phyloP scores from a whole-genome alignment of 2,113 vertebrate species.

The Leucopsar rothschildi region DNA sequence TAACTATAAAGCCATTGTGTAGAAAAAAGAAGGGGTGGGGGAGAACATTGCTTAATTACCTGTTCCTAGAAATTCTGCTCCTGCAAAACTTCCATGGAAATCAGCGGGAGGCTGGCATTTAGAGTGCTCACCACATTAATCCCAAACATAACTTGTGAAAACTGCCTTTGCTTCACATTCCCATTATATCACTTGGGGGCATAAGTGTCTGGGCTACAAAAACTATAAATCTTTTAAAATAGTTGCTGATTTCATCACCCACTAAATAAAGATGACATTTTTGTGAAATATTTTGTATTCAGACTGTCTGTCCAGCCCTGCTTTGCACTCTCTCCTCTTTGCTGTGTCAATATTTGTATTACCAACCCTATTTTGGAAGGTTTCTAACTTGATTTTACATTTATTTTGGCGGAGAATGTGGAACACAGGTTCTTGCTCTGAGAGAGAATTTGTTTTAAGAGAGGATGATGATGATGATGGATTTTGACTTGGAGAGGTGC shows the following conservation, averaged over 20 bases:
- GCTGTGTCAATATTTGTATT: constrained; percentile 68
- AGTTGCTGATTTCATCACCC: constrained; percentile 17
- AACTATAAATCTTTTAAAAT: constrained; percentile 32
- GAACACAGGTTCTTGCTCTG: constrained; percentile 13
- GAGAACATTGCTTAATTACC: neutral
- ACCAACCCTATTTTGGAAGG: constrained; percentile 58
- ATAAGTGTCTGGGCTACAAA: constrained; percentile 12
- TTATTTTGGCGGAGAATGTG: constrained; percentile 59
- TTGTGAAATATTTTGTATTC: constrained; percentile 36
- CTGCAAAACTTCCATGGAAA: neutral
- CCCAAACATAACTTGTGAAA: neutral
- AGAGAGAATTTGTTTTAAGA: constrained; percentile 36
- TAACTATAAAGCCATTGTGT: neutral
- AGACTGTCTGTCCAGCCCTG: constrained; percentile 38
- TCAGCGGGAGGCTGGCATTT: neutral
- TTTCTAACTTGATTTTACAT: constrained; percentile 53
- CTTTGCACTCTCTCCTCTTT: constrained; percentile 40
- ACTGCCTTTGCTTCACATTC: neutral
- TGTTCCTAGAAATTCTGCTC: neutral
- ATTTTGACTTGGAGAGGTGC: constrained; percentile 2
- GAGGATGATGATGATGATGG: constrained; percentile 29
- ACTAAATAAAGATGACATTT: constrained; percentile 53
- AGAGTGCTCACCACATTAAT: neutral
- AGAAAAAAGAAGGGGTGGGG: neutral
- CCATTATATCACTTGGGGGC: neutral